A percentile compares a stretch with the other conserved stretches of the same genome.
These are phyloP conservation scores for Exocentrus adspersus DNA, from an alignment of 2,888 invertebrate genomes.

Conservation along the genomic window DNA sequence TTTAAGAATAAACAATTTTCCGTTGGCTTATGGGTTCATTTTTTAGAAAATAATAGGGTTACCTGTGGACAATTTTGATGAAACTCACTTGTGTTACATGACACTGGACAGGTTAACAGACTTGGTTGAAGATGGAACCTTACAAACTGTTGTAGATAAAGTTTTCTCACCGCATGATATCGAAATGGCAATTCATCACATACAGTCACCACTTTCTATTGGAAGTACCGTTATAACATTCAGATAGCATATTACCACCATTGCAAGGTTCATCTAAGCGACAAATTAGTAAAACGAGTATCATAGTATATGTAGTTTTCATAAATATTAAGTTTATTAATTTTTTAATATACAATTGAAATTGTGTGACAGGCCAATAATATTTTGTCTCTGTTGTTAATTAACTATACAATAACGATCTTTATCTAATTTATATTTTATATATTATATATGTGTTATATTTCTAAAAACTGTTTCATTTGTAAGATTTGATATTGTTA, in stretches of 20 bases:
- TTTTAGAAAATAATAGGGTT: constrained; percentile 60
- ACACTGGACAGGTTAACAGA: constrained; percentile 58
- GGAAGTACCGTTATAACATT: constrained; percentile 62
- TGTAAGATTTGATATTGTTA: too few species aligned
- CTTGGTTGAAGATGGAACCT: constrained; percentile 66
- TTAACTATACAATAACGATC: too few species aligned
- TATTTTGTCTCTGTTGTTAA: too few species aligned
- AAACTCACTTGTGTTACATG: constrained; percentile 58
- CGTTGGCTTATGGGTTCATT: too few species aligned
- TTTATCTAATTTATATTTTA: too few species aligned
- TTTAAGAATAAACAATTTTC: too few species aligned
- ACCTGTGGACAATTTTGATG: constrained; percentile 55
- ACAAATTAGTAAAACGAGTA: too few species aligned
- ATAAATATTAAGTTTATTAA: too few species aligned
- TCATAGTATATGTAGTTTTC: neutral
- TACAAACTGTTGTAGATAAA: constrained; percentile 70
- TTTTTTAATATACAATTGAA: too few species aligned
- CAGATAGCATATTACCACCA: constrained; percentile 47
- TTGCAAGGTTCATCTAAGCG: neutral
- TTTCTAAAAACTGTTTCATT: too few species aligned
- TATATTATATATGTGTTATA: too few species aligned
- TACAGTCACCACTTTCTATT: constrained; percentile 58
- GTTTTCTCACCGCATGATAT: constrained; percentile 61
- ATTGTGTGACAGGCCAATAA: too few species aligned
- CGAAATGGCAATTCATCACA: constrained; percentile 59